Percentiles rank a stretch among this genome's conserved stretches.
Conservation (phyloP, 2,113 vertebrate genomes). For the Peromyscus maniculatus region DNA sequence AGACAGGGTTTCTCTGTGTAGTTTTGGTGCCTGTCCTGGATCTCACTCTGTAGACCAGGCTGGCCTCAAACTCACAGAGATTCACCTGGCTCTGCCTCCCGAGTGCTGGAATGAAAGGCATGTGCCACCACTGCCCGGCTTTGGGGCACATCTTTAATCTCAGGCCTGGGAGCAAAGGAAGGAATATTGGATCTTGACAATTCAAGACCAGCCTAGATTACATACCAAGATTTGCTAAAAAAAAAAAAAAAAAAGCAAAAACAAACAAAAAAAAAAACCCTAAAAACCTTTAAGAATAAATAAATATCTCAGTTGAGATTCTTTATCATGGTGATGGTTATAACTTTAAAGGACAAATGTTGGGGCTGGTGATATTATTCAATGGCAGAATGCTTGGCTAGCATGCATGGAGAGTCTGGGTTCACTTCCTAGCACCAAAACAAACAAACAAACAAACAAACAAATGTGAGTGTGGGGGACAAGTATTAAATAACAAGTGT, state of each 20-base stretch:
- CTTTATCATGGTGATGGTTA: neutral
- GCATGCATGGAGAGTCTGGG: neutral
- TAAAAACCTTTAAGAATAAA: neutral
- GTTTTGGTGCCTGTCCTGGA: too few relatives aligned
- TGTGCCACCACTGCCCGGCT: too few relatives aligned
- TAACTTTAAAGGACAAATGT: neutral
- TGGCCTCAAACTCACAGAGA: too few relatives aligned
- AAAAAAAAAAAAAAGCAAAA: neutral
- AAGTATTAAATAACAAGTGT: neutral
- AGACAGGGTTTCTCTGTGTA: too few relatives aligned
- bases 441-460: too few relatives aligned
- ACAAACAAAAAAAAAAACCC: neutral
- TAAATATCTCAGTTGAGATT: slow-evolving; percentile 25
- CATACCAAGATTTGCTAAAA: neutral
- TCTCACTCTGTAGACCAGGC: too few relatives aligned
- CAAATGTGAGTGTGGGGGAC: neutral
- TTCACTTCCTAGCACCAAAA: neutral
- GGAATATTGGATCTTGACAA: neutral
- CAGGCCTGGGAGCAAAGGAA: neutral
- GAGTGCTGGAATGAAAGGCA: too few relatives aligned
- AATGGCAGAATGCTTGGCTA: neutral
- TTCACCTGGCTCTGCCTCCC: too few relatives aligned
- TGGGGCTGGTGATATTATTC: neutral
- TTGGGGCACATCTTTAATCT: neutral
- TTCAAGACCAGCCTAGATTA: neutral